Evolutionary conservation across 1,140 invertebrate species (phyloP).

Genomic region (Dreissena polymorpha): DNA sequence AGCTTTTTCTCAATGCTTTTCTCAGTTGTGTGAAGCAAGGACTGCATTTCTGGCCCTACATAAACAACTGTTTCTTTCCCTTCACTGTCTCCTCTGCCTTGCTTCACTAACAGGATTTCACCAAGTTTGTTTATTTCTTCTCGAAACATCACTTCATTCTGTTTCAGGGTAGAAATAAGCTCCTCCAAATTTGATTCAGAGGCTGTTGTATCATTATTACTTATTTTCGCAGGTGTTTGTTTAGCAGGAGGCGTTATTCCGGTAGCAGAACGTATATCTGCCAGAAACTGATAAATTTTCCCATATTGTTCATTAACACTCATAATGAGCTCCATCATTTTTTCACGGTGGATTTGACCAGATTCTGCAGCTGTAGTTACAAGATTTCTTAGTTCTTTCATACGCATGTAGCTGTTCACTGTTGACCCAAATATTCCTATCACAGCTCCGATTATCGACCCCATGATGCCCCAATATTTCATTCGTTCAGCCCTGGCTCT

Average conservation of each 20-base stretch:
- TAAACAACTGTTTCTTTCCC: conserved; percentile 67
- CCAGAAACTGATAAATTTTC: conserved; percentile 66
- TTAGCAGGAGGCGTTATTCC: neutral
- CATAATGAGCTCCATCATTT: conserved; percentile 60
- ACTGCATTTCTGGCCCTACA: conserved; percentile 73
- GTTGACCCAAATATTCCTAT: conserved; percentile 86
- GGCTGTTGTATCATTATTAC: conserved; percentile 16
- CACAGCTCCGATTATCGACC: conserved; percentile 85
- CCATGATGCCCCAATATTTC: conserved; percentile 89
- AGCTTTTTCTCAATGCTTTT: conserved; percentile 75
- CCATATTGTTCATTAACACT: conserved; percentile 67
- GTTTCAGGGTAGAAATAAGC: conserved; percentile 61
- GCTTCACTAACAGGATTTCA: conserved; percentile 52
- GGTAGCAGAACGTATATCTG: conserved; percentile 56
- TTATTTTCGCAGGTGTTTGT: conserved; percentile 8
- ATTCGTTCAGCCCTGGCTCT: conserved; percentile 87
- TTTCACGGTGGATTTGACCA: conserved; percentile 59
- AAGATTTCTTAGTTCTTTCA: conserved; percentile 84
- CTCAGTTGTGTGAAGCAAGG: conserved; percentile 68
- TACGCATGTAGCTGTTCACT: conserved; percentile 85
- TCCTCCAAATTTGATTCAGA: conserved; percentile 65
- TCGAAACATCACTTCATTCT: conserved; percentile 61
- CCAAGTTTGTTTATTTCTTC: conserved; percentile 62
- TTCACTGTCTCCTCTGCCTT: conserved; percentile 18
- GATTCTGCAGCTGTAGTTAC: conserved; percentile 79